Conservation (phyloP, 2,888 invertebrate genomes). For the Tinea pellionella region DNA sequence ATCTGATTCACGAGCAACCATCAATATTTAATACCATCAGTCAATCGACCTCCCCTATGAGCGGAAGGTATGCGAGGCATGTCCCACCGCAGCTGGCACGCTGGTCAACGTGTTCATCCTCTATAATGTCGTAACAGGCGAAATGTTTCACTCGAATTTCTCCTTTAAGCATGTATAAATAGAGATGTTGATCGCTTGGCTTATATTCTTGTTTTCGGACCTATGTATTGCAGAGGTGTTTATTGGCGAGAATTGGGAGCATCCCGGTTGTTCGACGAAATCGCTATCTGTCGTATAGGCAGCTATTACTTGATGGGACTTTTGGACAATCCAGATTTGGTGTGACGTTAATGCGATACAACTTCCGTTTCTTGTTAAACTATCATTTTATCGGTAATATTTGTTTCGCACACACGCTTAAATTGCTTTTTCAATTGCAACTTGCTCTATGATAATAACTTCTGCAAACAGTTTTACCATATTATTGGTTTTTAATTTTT, state of each 20-base stretch:
- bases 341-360: conserved; percentile 41
- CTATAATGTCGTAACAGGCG: conserved; percentile 33
- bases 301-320: conserved; percentile 49
- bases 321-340: conserved; percentile 40
- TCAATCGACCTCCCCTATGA: conserved; percentile 35
- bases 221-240: conserved; percentile 54
- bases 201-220: conserved; percentile 34
- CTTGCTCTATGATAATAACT: background rate
- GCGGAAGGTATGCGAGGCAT: conserved; percentile 37
- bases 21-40: conserved; percentile 31
- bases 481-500: too few species aligned
- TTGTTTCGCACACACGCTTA: background rate
- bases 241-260: conserved; percentile 68
- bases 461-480: background rate
- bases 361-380: conserved; percentile 27
- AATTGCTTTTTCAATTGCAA: background rate
- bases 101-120: conserved; percentile 42
- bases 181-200: conserved; percentile 45
- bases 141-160: conserved; percentile 36
- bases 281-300: conserved; percentile 57
- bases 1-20: conserved; percentile 17
- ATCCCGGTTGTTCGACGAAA: conserved; percentile 64
- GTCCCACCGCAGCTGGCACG: conserved; percentile 33
- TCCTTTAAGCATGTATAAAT: conserved; percentile 34
- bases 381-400: background rate